These are phyloP conservation scores for Monoplex corrugatus DNA, from an alignment of 2,888 invertebrate genomes.

Conservation along the genomic window DNA sequence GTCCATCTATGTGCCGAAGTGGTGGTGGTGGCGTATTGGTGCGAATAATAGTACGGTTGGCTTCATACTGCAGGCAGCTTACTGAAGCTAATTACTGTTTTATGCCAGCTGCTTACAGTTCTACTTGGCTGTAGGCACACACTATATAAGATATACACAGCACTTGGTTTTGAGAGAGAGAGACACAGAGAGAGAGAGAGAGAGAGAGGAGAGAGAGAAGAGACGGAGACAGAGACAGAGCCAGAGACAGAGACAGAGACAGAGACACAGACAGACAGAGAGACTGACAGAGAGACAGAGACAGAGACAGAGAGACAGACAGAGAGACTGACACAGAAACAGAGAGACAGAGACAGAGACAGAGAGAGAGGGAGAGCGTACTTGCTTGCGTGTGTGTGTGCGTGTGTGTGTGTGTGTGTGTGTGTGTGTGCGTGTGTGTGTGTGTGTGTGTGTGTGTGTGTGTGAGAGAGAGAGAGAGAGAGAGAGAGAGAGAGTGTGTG, in stretches of 20 bases:
- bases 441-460: neutral
- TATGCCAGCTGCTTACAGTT: no score
- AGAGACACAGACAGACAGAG: neutral
- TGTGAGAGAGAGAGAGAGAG: neutral
- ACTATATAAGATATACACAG: neutral
- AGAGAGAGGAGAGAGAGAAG: neutral
- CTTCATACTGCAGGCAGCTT: no score
- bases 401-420: slow-evolving; percentile 4
- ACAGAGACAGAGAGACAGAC: slow-evolving; percentile 1
- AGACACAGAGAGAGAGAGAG: slow-evolving; percentile 19
- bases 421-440: slow-evolving; percentile 10
- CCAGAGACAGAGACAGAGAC: neutral
- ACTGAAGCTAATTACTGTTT: neutral
- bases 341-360: neutral
- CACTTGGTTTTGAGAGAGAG: neutral
- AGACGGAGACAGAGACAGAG: neutral
- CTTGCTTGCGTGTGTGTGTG: neutral
- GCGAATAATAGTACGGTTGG: neutral
- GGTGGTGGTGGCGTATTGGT: neutral
- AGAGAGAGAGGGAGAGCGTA: neutral
- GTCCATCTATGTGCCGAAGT: neutral
- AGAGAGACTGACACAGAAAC: neutral
- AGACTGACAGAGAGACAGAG: neutral
- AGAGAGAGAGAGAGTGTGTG: neutral
- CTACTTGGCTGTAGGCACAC: neutral